These are phyloP conservation scores for Cyprinodon tularosa DNA, from an alignment of 2,113 vertebrate genomes.

Conservation along the genomic window DNA sequence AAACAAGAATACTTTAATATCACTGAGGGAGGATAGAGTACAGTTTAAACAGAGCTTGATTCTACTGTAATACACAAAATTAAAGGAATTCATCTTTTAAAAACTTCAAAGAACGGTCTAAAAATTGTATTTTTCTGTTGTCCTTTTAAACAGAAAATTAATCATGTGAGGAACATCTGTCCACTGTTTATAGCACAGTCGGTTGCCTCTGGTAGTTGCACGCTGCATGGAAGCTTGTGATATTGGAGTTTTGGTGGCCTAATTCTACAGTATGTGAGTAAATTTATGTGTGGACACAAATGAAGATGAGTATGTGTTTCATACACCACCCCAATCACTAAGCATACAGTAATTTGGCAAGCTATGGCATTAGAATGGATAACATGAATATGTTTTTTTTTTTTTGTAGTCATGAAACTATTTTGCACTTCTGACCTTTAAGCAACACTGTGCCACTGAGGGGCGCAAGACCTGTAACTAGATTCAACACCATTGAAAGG, in stretches of 20 bases:
- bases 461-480: too few relatives aligned
- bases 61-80: conserved; percentile 57
- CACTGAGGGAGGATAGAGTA: conserved; percentile 43
- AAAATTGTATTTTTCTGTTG: conserved; percentile 4
- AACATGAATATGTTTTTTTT: neutral
- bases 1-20: conserved; percentile 58
- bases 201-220: conserved; percentile 57
- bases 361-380: neutral
- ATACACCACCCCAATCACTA: neutral
- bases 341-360: conserved; percentile 3
- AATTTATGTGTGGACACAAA: conserved; percentile 18
- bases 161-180: conserved; percentile 38
- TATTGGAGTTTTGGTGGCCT: conserved; percentile 63
- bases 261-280: conserved; percentile 70
- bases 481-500: too few relatives aligned
- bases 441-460: too few relatives aligned
- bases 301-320: conserved; percentile 12
- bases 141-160: conserved; percentile 22
- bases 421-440: too few relatives aligned
- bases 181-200: conserved; percentile 52
- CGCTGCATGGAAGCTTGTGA: conserved; percentile 65
- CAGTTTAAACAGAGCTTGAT: conserved; percentile 35
- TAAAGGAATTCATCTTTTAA: conserved; percentile 8
- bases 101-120: conserved; percentile 8
- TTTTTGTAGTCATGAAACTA: neutral